Conservation (phyloP, 2,113 vertebrate genomes). For the Chaenocephalus aceratus region DNA sequence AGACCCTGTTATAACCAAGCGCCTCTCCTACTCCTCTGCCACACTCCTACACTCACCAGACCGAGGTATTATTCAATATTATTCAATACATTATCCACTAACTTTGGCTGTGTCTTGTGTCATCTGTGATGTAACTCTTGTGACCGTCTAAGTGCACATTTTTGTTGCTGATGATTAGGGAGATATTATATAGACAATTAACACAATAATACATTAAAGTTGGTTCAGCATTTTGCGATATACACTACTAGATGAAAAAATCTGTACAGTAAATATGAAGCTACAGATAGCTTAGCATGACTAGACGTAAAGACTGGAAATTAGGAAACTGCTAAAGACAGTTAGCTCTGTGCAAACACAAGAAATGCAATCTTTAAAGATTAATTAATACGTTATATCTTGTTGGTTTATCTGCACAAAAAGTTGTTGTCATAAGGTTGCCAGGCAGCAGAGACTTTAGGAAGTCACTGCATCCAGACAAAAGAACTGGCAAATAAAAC, state of each 20-base stretch:
- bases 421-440: not conserved
- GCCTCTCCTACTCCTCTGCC: conserved; percentile 96
- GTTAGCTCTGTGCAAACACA: not conserved
- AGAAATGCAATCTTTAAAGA: not conserved
- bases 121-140: conserved; percentile 5
- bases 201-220: not conserved
- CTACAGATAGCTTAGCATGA: not conserved
- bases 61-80: conserved; percentile 87
- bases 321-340: too few species aligned
- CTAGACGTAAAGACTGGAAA: not conserved
- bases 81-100: not conserved
- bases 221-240: not conserved
- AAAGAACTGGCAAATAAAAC: not conserved
- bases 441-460: not conserved
- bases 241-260: not conserved
- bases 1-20: conserved; percentile 97
- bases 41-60: conserved; percentile 97
- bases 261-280: not conserved
- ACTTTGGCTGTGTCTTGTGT: conserved; percentile 1
- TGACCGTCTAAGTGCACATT: not conserved
- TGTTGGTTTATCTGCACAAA: not conserved
- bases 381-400: not conserved
- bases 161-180: not conserved
- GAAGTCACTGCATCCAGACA: not conserved
- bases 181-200: not conserved